Percentiles rank a stretch among this genome's conserved stretches.
Conservation (phyloP, 2,888 invertebrate species). For the Loripinus fragilis region DNA sequence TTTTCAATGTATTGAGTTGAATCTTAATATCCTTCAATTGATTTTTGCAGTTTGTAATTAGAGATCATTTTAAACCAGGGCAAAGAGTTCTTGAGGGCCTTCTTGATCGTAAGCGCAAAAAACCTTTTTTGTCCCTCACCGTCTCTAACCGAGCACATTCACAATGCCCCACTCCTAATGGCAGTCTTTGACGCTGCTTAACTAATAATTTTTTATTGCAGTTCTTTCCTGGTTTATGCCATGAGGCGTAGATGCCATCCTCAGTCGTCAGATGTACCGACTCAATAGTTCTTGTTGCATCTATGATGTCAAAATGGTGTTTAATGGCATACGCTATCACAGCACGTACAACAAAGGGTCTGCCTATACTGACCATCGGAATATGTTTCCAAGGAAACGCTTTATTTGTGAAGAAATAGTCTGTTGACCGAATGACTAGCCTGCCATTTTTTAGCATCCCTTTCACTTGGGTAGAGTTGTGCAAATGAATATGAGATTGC, state of each 20-base stretch:
- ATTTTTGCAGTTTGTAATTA: no score
- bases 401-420: constrained; percentile 43
- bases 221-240: constrained; percentile 28
- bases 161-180: constrained; percentile 30
- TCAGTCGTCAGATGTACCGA: constrained; percentile 37
- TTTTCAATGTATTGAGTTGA: no score
- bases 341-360: constrained; percentile 40
- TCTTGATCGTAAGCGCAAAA: neutral
- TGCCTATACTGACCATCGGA: constrained; percentile 35
- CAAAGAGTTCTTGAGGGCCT: neutral
- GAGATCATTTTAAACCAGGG: neutral
- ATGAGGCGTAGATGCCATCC: constrained; percentile 39
- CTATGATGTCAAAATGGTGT: constrained; percentile 31
- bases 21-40: no score
- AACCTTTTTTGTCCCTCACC: neutral
- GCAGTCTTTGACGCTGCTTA: constrained; percentile 16
- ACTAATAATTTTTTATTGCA: constrained; percentile 31
- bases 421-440: constrained; percentile 42
- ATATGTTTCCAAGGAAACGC: constrained; percentile 39
- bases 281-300: constrained; percentile 45
- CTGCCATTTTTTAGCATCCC: constrained; percentile 16
- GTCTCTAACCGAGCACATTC: constrained; percentile 43
- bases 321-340: constrained; percentile 35
- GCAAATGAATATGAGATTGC: constrained; percentile 5
- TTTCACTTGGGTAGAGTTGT: constrained; percentile 17